phyloP scores from a whole-genome alignment of 2,888 invertebrate genomes.

The Brachyptera putata region DNA sequence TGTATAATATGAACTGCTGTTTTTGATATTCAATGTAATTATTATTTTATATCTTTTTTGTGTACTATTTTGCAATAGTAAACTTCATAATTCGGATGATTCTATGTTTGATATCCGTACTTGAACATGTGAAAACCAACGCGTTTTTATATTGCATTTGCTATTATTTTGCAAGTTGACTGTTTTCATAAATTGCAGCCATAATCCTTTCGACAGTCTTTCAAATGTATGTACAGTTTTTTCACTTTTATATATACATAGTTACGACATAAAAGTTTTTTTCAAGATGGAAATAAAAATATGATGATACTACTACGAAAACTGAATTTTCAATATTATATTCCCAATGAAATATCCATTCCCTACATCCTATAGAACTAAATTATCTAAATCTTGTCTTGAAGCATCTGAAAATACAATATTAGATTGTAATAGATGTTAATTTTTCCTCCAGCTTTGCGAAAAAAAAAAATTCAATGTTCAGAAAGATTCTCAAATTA shows the following conservation, averaged over 20 bases:
- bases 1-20: slow-evolving; percentile 15
- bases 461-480: too few species aligned
- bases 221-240: slow-evolving; percentile 26
- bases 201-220: too few species aligned
- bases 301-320: slow-evolving; percentile 9
- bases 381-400: too few species aligned
- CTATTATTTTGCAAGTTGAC: not conserved
- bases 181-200: slow-evolving; percentile 3
- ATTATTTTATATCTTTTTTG: not conserved
- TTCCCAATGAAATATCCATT: too few species aligned
- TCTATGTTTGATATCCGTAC: not conserved
- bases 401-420: too few species aligned
- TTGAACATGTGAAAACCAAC: too few species aligned
- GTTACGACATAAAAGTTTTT: slow-evolving; percentile 16
- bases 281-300: not conserved
- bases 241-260: slow-evolving; percentile 27
- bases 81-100: not conserved
- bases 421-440: too few species aligned
- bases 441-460: too few species aligned
- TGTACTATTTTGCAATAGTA: not conserved
- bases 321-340: too few species aligned
- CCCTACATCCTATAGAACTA: too few species aligned
- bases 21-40: not conserved
- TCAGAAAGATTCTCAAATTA: too few species aligned
- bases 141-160: not conserved